Percentiles rank a stretch among this genome's conserved stretches.
Conservation (phyloP, 1,140 invertebrate species). For the Akabosia matsudoensis region DNA sequence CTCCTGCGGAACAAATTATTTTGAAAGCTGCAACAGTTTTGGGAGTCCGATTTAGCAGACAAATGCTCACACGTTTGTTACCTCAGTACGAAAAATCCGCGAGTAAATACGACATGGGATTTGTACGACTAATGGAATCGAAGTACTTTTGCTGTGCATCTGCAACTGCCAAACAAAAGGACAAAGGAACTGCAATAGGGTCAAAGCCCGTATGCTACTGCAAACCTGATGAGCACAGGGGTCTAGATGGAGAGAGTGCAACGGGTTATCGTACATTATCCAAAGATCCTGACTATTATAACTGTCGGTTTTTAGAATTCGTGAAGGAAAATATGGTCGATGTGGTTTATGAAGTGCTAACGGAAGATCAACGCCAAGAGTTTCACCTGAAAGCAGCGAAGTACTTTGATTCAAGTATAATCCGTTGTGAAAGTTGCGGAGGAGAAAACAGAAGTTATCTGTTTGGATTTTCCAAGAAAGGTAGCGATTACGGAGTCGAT, state of each 20-base stretch:
- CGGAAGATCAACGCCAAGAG: constrained; percentile 39
- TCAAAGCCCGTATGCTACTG: constrained; percentile 8
- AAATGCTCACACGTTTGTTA: constrained; percentile 58
- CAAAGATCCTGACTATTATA: constrained; percentile 19
- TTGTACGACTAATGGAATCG: constrained; percentile 34
- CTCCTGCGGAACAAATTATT: constrained; percentile 60
- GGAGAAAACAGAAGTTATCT: constrained; percentile 30
- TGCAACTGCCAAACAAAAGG: constrained; percentile 1
- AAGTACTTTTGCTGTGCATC: constrained; percentile 37
- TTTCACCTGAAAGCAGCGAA: constrained; percentile 41
- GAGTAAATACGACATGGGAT: constrained; percentile 31
- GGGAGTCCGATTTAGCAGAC: constrained; percentile 58
- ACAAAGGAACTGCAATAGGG: neutral
- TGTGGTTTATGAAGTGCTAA: constrained; percentile 43
- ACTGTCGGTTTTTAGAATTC: constrained; percentile 44
- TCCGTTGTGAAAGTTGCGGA: constrained; percentile 36
- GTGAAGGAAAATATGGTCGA: constrained; percentile 38
- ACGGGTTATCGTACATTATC: neutral
- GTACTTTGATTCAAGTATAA: constrained; percentile 33
- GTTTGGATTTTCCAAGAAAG: constrained; percentile 36
- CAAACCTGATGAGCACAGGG: neutral
- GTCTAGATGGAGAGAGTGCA: neutral
- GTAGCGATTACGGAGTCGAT: constrained; percentile 5
- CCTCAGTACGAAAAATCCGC: constrained; percentile 31
- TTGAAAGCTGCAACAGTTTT: constrained; percentile 61